A percentile compares a stretch with the other conserved stretches of the same genome.
Evolutionary conservation across 92 coral and sea anemone species (phyloP).

Genomic region (Actinostola sp.): DNA sequence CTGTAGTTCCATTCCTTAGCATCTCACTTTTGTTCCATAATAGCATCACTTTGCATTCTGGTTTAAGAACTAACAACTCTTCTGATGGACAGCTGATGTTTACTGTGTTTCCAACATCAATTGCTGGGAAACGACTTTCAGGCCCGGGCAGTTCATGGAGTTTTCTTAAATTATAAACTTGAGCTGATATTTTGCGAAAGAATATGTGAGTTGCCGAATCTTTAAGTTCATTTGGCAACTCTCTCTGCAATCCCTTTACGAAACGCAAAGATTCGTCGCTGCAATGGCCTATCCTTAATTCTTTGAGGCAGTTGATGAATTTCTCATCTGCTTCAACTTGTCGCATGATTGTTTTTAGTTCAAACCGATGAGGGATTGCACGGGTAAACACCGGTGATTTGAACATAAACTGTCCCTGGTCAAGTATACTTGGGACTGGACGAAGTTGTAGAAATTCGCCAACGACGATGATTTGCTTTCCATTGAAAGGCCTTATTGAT

Average conservation of each 20-base stretch:
- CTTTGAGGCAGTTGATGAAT: constrained; percentile 36
- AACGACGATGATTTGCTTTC: constrained; percentile 32
- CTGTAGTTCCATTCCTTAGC: constrained; percentile 21
- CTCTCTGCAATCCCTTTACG: no score
- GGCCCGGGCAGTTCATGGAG: not conserved
- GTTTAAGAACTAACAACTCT: constrained; percentile 14
- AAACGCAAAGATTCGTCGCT: not conserved
- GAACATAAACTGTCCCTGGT: constrained; percentile 33
- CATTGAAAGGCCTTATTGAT: constrained; percentile 9
- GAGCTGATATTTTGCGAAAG: not conserved
- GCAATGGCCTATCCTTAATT: constrained; percentile 49
- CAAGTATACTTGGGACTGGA: constrained; percentile 32
- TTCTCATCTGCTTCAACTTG: constrained; percentile 31
- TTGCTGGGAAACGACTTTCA: not conserved
- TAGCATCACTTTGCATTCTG: constrained; percentile 29
- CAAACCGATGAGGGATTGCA: constrained; percentile 50
- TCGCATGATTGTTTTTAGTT: constrained; percentile 27
- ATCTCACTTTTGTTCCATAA: constrained; percentile 12
- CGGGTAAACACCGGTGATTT: constrained; percentile 17
- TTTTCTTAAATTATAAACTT: not conserved
- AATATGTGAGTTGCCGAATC: constrained; percentile 7
- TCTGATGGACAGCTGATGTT: constrained; percentile 15
- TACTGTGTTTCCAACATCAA: constrained; percentile 2
- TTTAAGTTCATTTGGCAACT: not conserved
- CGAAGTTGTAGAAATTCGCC: constrained; percentile 47